Evolutionary conservation across 2,113 vertebrate species (phyloP).

Genomic region (Megatriorchis doriae): DNA sequence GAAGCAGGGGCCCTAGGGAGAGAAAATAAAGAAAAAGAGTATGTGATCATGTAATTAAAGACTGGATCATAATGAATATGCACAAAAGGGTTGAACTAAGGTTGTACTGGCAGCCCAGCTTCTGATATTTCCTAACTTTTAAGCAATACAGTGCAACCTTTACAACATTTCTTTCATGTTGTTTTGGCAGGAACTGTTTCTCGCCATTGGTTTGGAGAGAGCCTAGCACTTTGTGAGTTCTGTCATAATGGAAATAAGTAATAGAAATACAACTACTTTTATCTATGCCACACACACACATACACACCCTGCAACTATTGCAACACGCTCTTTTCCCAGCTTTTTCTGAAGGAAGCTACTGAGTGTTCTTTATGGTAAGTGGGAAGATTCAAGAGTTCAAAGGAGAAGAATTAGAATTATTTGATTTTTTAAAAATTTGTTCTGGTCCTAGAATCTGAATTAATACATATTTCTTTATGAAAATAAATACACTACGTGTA

Average conservation of each 20-base stretch:
- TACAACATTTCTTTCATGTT: slow-evolving; percentile 13
- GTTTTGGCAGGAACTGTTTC: slow-evolving; percentile 9
- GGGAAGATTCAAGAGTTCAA: not conserved
- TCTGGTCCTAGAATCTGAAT: not conserved
- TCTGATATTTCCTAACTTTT: slow-evolving; percentile 22
- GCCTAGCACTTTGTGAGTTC: not conserved
- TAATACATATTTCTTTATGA: not conserved
- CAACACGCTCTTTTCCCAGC: not conserved
- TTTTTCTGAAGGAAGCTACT: not conserved
- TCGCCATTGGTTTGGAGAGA: not conserved
- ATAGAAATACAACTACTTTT: not conserved
- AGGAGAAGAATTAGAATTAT: not conserved
- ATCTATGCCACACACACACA: not conserved
- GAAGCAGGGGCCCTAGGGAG: not conserved
- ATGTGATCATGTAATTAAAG: slow-evolving; percentile 23
- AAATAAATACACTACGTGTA: not conserved
- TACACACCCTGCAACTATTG: not conserved
- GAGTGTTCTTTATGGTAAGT: not conserved
- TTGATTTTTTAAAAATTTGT: not conserved
- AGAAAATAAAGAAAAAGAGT: not conserved
- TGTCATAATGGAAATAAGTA: slow-evolving; percentile 23
- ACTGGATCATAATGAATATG: not conserved
- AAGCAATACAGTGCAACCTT: slow-evolving; percentile 11
- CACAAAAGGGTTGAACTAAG: slow-evolving; percentile 7
- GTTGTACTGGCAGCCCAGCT: not conserved